Evolutionary conservation across 1,140 invertebrate species (phyloP).

Genomic region (Hormaphis cornu): DNA sequence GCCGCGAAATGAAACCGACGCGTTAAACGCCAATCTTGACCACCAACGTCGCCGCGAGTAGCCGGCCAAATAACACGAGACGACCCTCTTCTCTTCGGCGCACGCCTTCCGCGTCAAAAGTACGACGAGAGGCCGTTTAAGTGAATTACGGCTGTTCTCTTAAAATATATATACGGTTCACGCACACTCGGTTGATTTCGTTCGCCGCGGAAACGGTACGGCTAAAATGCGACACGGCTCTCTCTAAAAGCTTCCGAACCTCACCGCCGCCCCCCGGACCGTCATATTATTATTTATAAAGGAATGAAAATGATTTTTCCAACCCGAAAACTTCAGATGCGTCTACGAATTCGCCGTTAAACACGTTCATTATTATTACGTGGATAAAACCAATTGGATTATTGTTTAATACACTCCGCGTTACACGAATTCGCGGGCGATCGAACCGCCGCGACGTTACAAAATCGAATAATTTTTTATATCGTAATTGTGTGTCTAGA

Average conservation of each 20-base stretch:
- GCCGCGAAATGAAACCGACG: too few relatives aligned
- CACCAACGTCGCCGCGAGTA: not conserved
- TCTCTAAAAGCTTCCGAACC: slow-evolving; percentile 22
- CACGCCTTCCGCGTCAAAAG: not conserved
- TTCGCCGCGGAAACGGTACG: not conserved
- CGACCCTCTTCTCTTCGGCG: not conserved
- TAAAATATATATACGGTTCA: slow-evolving; percentile 31
- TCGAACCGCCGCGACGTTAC: not conserved
- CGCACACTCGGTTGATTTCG: slow-evolving; percentile 22
- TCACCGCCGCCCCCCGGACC: not conserved
- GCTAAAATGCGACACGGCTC: not conserved
- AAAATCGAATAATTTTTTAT: slow-evolving; percentile 10
- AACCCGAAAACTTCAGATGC: not conserved
- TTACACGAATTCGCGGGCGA: not conserved
- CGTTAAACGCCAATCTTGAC: too few relatives aligned
- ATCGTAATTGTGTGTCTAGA: not conserved
- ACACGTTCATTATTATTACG: not conserved
- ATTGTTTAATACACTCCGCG: too few relatives aligned
- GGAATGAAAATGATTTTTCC: slow-evolving; percentile 10
- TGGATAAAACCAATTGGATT: too few relatives aligned
- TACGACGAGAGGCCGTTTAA: slow-evolving; percentile 28
- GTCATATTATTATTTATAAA: not conserved
- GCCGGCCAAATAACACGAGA: not conserved
- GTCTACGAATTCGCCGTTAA: slow-evolving; percentile 13
- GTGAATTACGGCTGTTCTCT: slow-evolving; percentile 29